Conservation (phyloP, 2,888 invertebrate species). For the Plusia festucae region DNA sequence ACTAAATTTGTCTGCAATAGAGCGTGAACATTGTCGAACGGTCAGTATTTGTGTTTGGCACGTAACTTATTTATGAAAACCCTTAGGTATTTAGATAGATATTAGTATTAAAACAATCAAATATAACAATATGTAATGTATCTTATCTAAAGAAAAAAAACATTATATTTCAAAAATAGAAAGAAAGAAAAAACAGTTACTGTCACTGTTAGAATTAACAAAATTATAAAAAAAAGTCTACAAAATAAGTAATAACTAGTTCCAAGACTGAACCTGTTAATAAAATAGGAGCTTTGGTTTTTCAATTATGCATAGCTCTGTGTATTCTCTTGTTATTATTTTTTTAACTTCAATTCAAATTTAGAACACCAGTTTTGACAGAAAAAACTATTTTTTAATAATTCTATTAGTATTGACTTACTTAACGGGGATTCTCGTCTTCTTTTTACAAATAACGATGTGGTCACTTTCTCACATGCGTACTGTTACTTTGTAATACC, state of each 20-base stretch:
- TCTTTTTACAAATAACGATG: constrained; percentile 41
- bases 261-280: no score
- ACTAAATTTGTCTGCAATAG: constrained; percentile 77
- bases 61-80: constrained; percentile 20
- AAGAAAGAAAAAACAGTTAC: no score
- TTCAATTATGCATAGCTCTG: no score
- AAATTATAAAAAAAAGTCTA: neutral
- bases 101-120: no score
- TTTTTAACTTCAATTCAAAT: neutral
- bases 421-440: neutral
- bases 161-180: no score
- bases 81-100: no score
- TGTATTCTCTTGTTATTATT: neutral
- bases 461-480: constrained; percentile 52
- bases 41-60: constrained; percentile 51
- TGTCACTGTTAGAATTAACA: neutral
- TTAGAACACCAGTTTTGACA: neutral
- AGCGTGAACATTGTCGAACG: constrained; percentile 70
- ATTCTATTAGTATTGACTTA: neutral
- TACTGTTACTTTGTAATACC: constrained; percentile 48
- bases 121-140: no score
- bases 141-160: no score
- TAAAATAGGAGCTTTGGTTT: no score
- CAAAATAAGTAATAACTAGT: no score
- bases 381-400: neutral